These are phyloP conservation scores for Clarias gariepinus DNA, from an alignment of 2,113 vertebrate genomes.

Conservation along the genomic window DNA sequence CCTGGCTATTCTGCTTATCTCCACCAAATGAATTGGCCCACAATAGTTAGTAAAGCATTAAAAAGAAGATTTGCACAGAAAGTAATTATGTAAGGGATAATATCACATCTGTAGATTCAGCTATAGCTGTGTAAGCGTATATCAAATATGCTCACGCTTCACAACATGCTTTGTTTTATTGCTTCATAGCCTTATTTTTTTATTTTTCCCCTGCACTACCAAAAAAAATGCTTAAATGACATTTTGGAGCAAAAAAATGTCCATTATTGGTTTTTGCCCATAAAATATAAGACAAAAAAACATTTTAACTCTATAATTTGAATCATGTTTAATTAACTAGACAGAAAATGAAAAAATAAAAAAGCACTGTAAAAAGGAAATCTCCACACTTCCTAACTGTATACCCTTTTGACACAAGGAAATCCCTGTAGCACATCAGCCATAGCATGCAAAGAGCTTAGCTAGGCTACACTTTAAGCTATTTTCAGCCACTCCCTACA, in stretches of 20 bases:
- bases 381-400: background rate
- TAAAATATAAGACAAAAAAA: background rate
- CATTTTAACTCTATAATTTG: background rate
- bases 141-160: background rate
- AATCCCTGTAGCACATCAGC: slow-evolving; percentile 33
- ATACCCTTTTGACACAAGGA: slow-evolving; percentile 37
- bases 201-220: background rate
- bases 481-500: slow-evolving; percentile 31
- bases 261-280: too few species aligned
- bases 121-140: background rate
- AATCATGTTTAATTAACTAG: background rate
- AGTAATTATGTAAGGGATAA: slow-evolving; percentile 14
- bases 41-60: background rate
- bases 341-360: background rate
- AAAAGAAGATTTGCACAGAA: background rate
- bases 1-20: background rate
- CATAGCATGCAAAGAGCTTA: slow-evolving; percentile 22
- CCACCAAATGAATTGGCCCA: background rate
- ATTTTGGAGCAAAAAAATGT: too few species aligned
- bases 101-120: slow-evolving; percentile 17
- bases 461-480: slow-evolving; percentile 18
- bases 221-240: background rate
- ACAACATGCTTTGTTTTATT: background rate
- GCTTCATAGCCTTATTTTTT: background rate
- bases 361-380: slow-evolving; percentile 25